These are phyloP conservation scores for Sminthurides aquaticus DNA, from an alignment of 2,888 invertebrate genomes.

Conservation along the genomic window DNA sequence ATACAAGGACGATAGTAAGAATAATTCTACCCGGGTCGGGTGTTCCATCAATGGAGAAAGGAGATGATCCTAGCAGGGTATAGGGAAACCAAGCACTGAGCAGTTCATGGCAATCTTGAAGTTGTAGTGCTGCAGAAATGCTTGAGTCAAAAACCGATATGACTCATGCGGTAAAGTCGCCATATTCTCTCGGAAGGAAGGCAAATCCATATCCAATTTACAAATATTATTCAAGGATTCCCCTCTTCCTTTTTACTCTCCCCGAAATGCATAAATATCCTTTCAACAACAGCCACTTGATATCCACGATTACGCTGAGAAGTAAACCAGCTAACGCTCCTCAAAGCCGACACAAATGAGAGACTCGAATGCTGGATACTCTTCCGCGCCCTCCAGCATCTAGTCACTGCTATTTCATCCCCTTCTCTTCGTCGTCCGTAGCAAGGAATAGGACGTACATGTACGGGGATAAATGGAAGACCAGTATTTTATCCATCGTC, in stretches of 20 bases:
- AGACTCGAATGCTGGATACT: too few relatives aligned
- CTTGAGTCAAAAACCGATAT: neutral
- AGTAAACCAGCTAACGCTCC: neutral
- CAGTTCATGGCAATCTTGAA: too few relatives aligned
- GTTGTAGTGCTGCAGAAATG: too few relatives aligned
- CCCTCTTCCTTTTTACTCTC: neutral
- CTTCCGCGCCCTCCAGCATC: neutral
- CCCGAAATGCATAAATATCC: conserved; percentile 2
- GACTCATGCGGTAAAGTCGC: neutral
- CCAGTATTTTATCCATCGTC: too few relatives aligned
- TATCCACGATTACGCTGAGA: neutral
- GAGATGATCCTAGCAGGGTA: too few relatives aligned
- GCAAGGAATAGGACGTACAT: too few relatives aligned
- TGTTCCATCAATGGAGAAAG: too few relatives aligned
- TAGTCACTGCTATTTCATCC: neutral
- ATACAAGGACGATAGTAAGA: too few relatives aligned
- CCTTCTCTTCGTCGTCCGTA: too few relatives aligned
- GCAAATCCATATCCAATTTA: conserved; percentile 9
- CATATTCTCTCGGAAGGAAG: neutral
- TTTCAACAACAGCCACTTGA: neutral
- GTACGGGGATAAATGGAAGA: too few relatives aligned
- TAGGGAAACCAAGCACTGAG: too few relatives aligned
- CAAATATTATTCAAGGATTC: conserved; percentile 4
- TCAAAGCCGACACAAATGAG: neutral
- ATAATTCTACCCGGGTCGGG: too few relatives aligned